Evolutionary conservation across 2,888 invertebrate genomes (phyloP).

Genomic region (Temnothorax unifasciatus): DNA sequence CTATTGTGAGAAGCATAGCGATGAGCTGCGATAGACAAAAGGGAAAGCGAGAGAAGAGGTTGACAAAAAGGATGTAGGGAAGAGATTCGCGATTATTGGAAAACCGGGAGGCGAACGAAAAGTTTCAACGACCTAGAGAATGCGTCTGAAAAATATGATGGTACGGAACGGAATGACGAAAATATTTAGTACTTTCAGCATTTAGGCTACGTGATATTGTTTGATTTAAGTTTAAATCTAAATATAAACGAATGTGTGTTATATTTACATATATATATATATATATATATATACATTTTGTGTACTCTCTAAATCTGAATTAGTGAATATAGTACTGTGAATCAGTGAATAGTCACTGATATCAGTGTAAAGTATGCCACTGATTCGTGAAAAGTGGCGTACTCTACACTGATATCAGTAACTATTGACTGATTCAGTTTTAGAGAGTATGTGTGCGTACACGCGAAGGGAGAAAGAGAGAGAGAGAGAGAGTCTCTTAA

Average conservation of each 20-base stretch:
- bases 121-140: slow-evolving; percentile 27
- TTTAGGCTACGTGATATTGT: neutral
- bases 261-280: no score
- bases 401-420: no score
- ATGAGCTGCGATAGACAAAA: slow-evolving; percentile 38
- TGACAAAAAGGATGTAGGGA: slow-evolving; percentile 15
- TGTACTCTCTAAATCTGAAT: no score
- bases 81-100: slow-evolving; percentile 16
- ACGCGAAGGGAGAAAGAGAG: neutral
- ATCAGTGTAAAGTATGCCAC: no score
- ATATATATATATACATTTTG: no score
- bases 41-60: slow-evolving; percentile 11
- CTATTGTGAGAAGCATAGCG: slow-evolving; percentile 26
- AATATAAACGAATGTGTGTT: neutral
- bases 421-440: no score
- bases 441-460: no score
- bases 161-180: neutral
- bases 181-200: neutral
- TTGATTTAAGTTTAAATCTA: neutral
- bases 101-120: neutral
- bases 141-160: neutral
- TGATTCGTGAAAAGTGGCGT: no score
- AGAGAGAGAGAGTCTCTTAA: neutral
- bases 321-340: no score
- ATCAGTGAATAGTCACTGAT: no score